Base-by-base conservation (phyloP, 2,888 invertebrate species). In the Synergus itoensis region DNA sequence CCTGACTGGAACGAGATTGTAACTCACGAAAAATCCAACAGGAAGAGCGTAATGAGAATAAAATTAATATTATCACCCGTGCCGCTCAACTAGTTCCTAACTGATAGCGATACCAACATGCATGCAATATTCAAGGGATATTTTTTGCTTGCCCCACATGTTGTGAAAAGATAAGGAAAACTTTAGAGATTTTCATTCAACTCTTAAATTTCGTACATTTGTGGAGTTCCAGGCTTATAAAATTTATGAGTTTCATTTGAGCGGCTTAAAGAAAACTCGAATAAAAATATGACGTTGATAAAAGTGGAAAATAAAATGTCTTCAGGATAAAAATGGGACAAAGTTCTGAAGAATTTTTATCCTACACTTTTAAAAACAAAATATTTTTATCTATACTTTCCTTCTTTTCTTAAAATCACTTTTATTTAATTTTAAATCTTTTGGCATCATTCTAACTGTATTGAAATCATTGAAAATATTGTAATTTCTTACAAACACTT, bases 81-180 rank as follows among this genome's bases (percentile, higher is more conserved):
- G 48, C 73, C 73, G 73, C 73, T 73, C 53, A 73, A 53, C 73
- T 73, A 73, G 73, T 73, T 73, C n/a, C n/a, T 11, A 73, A 73
- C 73, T 73, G 73, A 73, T 73, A 73, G 36, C 73, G 36, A 53
- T 73, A 9, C 16, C 53, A 48, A 73, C 53, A 9, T 53, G 16
- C 73, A 73, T 36, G 73, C 73, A 73, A 73, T 48, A 48, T 53
- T 73, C 73, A 48, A 73, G 73, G 73, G 73, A 73, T 53, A 11
- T 73, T 53, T 73, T 73, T 53, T 48, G 36, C 48, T 48, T 21
- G 73, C 53, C 53, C 73, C 36, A 73, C 73, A 21, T 53, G 73
- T 28, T 48, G 48, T 16, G 53, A 73, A 69, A 73, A 73, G 73
- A 73, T 53, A 73, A 53, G 53, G 36, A 73, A 73, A 73, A 73